A percentile compares a stretch with the other conserved stretches of the same genome.
Conservation (phyloP, 2,888 invertebrate species). For the Julus scandinavius region DNA sequence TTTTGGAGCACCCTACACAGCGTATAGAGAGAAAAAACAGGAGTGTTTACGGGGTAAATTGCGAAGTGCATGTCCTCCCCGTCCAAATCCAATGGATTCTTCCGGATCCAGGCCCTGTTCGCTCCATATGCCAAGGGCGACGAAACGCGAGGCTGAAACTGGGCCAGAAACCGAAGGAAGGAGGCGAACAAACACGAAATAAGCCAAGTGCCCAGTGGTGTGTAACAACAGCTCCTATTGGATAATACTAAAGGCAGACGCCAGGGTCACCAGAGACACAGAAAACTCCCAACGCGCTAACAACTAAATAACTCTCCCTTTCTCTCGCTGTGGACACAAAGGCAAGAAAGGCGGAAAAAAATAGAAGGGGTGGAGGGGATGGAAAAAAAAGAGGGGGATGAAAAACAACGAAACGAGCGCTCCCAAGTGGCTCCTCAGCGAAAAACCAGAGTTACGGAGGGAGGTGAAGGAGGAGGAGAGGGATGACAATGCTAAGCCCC, state of each 20-base stretch:
- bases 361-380: neutral
- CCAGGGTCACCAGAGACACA: conserved; percentile 34
- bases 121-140: conserved; percentile 33
- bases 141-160: conserved; percentile 23
- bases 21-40: neutral
- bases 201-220: conserved; percentile 42
- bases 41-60: neutral
- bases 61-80: neutral
- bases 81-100: neutral
- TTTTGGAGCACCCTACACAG: neutral
- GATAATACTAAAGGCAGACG: conserved; percentile 42
- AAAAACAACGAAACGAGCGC: conserved; percentile 19
- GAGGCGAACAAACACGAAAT: conserved; percentile 30
- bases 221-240: conserved; percentile 42
- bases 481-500: neutral
- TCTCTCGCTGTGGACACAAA: conserved; percentile 14
- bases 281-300: conserved; percentile 27
- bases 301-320: conserved; percentile 22
- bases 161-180: conserved; percentile 31
- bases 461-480: neutral
- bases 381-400: neutral
- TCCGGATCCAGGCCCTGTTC: conserved; percentile 24
- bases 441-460: neutral
- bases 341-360: neutral
- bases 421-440: neutral